Percentiles rank a stretch among this genome's conserved stretches.
phyloP scores from a whole-genome alignment of 2,797 vertebrate species.

The Anomalospiza imberbis region DNA sequence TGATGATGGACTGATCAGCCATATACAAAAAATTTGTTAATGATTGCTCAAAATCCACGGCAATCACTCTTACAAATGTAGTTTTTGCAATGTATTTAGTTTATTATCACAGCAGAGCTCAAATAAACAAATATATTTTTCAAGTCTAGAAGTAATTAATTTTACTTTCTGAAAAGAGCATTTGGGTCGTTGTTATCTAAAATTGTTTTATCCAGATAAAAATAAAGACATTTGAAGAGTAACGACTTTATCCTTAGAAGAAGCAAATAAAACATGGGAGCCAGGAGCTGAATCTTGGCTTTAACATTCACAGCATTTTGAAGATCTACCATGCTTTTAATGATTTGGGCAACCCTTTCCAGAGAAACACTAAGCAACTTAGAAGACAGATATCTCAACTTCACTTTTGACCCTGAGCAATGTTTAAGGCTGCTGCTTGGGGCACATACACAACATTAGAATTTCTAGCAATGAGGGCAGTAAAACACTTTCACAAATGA shows the following conservation, averaged over 20 bases:
- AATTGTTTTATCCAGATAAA: not conserved
- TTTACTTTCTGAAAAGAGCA: not conserved
- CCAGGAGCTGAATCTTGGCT: not conserved
- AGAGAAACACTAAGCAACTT: not conserved
- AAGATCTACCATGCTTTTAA: not conserved
- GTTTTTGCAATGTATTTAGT: not conserved
- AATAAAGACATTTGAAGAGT: not conserved
- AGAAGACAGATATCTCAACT: accelerated
- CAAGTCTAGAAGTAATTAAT: not conserved
- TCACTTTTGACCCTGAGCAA: not conserved
- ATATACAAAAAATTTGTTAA: not conserved
- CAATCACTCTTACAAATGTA: not conserved
- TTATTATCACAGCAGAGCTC: not conserved
- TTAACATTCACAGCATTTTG: not conserved
- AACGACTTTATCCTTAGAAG: not conserved
- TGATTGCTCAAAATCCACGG: not conserved
- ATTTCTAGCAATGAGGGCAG: not conserved
- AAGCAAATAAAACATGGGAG: not conserved
- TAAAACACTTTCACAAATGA: not conserved
- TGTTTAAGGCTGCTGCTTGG: not conserved
- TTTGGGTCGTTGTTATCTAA: not conserved
- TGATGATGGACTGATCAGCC: slow-evolving; percentile 44
- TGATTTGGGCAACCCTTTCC: not conserved
- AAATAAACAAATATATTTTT: not conserved
- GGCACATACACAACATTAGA: not conserved